Evolutionary conservation across 2,888 invertebrate genomes (phyloP).

Genomic region (Drosophila mulleri): DNA sequence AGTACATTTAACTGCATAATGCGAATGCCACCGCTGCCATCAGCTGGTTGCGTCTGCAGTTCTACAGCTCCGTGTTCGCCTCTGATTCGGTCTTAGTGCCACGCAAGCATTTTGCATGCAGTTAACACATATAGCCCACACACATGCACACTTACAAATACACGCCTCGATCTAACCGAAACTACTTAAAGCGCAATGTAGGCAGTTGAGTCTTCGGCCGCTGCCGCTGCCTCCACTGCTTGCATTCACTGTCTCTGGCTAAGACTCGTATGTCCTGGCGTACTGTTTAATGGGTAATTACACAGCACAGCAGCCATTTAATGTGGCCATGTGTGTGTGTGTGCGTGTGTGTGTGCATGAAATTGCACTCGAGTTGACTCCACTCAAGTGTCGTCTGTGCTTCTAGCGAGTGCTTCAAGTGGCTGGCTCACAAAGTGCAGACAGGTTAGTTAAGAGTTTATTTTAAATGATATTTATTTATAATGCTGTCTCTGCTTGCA

Average conservation of each 20-base stretch:
- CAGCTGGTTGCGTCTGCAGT: neutral
- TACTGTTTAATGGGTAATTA: constrained; percentile 77
- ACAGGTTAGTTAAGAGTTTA: constrained; percentile 79
- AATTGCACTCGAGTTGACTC: constrained; percentile 72
- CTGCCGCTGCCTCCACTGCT: constrained; percentile 1
- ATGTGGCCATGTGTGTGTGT: constrained; percentile 38
- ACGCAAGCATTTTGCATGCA: constrained; percentile 72
- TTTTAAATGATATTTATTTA: constrained; percentile 79
- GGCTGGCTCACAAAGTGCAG: constrained; percentile 67
- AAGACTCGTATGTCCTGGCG: constrained; percentile 50
- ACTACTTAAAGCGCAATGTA: constrained; percentile 73
- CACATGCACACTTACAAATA: constrained; percentile 1
- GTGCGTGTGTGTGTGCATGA: constrained; percentile 35
- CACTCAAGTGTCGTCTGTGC: constrained; percentile 46
- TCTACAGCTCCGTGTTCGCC: constrained; percentile 13
- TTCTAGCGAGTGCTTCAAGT: constrained; percentile 48
- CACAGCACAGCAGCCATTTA: constrained; percentile 72
- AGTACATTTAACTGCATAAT: constrained; percentile 79
- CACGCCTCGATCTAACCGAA: constrained; percentile 51
- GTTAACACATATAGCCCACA: constrained; percentile 44
- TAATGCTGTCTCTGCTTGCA: constrained; percentile 63
- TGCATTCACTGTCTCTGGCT: constrained; percentile 16
- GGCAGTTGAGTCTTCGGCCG: constrained; percentile 47
- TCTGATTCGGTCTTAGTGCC: constrained; percentile 44
- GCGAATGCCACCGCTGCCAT: constrained; percentile 29